Evolutionary conservation across 2,113 vertebrate species (phyloP).

Genomic region (Cebus imitator): DNA sequence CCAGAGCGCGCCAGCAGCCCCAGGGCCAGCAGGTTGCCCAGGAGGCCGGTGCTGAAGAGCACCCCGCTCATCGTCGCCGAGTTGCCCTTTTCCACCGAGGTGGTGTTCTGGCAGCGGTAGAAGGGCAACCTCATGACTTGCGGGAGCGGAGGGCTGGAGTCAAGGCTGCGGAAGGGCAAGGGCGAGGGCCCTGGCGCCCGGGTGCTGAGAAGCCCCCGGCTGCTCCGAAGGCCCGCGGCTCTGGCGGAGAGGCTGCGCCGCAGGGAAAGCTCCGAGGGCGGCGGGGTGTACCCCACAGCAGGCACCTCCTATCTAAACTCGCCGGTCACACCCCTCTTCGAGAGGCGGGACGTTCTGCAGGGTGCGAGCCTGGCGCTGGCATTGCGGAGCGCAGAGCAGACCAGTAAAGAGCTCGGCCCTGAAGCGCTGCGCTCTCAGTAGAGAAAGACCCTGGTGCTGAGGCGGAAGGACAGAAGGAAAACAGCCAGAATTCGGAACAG

Average conservation of each 20-base stretch:
- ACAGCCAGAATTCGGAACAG: background rate
- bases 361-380: rapidly evolving
- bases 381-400: rapidly evolving
- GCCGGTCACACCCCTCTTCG: background rate
- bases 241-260: rapidly evolving
- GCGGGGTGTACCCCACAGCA: background rate
- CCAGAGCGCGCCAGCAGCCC: conserved; percentile 84
- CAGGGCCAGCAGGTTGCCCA: conserved; percentile 87
- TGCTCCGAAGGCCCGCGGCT: background rate
- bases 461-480: background rate
- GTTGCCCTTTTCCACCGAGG: conserved; percentile 73
- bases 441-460: background rate
- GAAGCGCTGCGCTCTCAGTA: rapidly evolving
- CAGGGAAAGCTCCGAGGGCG: background rate
- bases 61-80: conserved; percentile 82
- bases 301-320: background rate
- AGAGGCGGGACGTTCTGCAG: background rate
- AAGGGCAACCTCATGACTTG: conserved; percentile 21
- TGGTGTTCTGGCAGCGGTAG: conserved; percentile 76
- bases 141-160: background rate
- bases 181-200: background rate
- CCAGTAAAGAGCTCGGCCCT: rapidly evolving
- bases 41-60: conserved; percentile 86
- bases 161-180: background rate
- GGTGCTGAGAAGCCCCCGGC: background rate